phyloP scores from a whole-genome alignment of 2,888 invertebrate genomes.

The Drosophila pegasa region DNA sequence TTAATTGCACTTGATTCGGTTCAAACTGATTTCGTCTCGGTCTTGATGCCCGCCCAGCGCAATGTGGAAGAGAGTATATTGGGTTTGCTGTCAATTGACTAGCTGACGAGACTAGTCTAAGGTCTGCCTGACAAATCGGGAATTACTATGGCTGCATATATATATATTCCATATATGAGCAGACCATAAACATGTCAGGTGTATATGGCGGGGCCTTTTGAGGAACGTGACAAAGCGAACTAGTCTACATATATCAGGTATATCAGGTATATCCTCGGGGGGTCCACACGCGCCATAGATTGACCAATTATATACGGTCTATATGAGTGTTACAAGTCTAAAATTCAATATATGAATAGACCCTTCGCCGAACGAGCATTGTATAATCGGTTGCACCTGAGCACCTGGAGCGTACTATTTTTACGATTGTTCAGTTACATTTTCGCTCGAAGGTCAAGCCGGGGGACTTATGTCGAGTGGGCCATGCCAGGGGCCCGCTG shows the following conservation, averaged over 20 bases:
- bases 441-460: conserved; percentile 1
- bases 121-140: not conserved
- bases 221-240: not conserved
- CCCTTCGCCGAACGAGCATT: not conserved
- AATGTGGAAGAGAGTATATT: not conserved
- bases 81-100: no score
- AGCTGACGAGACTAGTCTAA: no score
- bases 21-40: conserved; percentile 10
- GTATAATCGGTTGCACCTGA: not conserved
- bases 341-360: no score
- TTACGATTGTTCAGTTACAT: not conserved
- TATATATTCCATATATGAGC: no score
- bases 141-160: no score
- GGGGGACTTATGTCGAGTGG: not conserved
- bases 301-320: no score
- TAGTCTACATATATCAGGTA: not conserved
- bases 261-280: not conserved
- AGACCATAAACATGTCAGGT: no score
- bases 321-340: no score
- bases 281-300: not conserved
- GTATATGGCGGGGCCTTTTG: no score
- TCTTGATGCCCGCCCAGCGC: not conserved
- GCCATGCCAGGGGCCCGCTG: not conserved
- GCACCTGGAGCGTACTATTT: not conserved
- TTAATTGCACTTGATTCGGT: conserved; percentile 27